These are phyloP conservation scores for Ellobius talpinus DNA, from an alignment of 2,113 vertebrate species.

Conservation along the genomic window DNA sequence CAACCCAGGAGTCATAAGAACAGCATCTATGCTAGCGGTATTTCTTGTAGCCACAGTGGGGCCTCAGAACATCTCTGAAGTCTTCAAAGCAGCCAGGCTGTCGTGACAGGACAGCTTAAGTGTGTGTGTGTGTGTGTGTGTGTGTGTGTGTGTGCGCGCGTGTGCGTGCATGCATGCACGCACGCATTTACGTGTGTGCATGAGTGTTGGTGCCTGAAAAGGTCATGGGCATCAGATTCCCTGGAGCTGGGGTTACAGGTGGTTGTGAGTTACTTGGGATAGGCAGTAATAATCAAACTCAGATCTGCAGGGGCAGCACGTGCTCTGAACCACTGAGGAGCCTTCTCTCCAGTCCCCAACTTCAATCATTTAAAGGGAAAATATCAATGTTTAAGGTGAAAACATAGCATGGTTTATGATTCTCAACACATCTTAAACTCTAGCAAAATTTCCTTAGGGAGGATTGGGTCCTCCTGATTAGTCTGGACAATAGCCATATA, in stretches of 20 bases:
- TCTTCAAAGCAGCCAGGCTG: neutral
- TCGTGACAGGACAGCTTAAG: neutral
- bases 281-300: neutral
- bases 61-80: neutral
- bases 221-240: neutral
- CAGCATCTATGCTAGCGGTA: neutral
- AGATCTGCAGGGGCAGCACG: neutral
- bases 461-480: no score
- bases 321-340: neutral
- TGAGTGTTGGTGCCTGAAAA: neutral
- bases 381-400: neutral
- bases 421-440: neutral
- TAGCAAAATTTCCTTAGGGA: neutral
- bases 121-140: no score
- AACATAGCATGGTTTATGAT: neutral
- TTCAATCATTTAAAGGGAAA: neutral
- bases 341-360: neutral
- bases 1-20: neutral
- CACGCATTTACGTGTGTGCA: no score
- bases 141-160: neutral
- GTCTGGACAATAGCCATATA: neutral
- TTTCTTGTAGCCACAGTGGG: neutral
- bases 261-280: no score
- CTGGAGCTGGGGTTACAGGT: neutral
- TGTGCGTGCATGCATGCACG: accelerated